phyloP scores from a whole-genome alignment of 2,797 vertebrate genomes.

The Hydrocynus forskahlii region DNA sequence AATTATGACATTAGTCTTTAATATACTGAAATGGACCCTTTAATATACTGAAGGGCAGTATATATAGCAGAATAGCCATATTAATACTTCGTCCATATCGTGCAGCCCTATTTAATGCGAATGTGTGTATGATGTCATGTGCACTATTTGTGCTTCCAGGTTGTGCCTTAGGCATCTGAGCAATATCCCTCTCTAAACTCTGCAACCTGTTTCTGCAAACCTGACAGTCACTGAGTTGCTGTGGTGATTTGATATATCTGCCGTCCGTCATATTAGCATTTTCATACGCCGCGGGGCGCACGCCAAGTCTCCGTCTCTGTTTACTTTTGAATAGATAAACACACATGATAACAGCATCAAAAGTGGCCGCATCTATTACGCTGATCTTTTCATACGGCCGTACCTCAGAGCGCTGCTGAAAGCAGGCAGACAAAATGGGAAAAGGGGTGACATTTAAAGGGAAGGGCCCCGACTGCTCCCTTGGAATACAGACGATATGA shows the following conservation, averaged over 20 bases:
- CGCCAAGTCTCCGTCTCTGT: slow-evolving; percentile 52
- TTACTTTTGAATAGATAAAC: slow-evolving; percentile 64
- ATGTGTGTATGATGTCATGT: slow-evolving; percentile 19
- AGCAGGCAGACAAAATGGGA: slow-evolving; percentile 50
- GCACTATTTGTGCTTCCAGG: neutral
- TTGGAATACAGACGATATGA: slow-evolving; percentile 55
- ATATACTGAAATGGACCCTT: no score
- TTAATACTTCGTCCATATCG: no score
- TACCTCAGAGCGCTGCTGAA: slow-evolving; percentile 45
- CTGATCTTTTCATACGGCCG: slow-evolving; percentile 45
- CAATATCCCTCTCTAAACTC: slow-evolving; percentile 3
- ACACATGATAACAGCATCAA: slow-evolving; percentile 60
- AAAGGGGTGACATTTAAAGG: slow-evolving; percentile 61
- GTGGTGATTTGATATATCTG: slow-evolving; percentile 55
- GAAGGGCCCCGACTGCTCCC: slow-evolving; percentile 39
- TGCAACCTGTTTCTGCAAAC: slow-evolving; percentile 11
- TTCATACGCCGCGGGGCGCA: slow-evolving; percentile 52
- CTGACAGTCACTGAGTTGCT: slow-evolving; percentile 45
- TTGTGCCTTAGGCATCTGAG: neutral
- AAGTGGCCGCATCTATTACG: slow-evolving; percentile 54
- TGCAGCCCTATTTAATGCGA: neutral
- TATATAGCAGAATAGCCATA: no score
- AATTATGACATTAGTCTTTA: no score
- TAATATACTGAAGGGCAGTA: no score
- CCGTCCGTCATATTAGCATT: slow-evolving; percentile 56